Evolutionary conservation across 2,797 vertebrate genomes (phyloP), one percentile per base, ranked within the genome.

Genomic region (Fundulus diaphanus): DNA sequence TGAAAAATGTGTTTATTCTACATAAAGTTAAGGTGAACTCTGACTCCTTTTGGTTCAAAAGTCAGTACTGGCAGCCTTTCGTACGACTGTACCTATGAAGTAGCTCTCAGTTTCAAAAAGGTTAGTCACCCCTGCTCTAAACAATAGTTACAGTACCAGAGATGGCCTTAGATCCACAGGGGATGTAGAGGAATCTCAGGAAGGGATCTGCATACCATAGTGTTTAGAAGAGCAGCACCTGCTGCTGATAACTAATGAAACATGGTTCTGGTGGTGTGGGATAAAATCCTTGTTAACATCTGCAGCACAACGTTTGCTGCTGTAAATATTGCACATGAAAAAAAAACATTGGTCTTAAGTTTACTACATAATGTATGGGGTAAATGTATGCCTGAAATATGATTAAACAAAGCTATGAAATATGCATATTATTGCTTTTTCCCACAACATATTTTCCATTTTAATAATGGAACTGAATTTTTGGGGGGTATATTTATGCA

Each of bases 141-240:
- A 87, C 79, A 85, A 74, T 74, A 56, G 67, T 74, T 57, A 81
- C 70, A 54, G 66, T 65, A 65, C 65, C 40, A 56, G 68, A 86
- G 3, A 66, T 31, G 61, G 74, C 68, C 74, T 74, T 57, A 57
- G 27, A 77, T 68, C 76, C 66, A 65, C 66, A 70, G 77, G 49
- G 70, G 40, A 78, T 76, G 66, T 52, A 52, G 67, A 71, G 74
- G 79, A 79, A 86, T 88, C 81, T 72, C 74, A 73, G 76, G 77
- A 80, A 79, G 73, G 61, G 81, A 84, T 73, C 82, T 66, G 35
- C 51, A 65, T 76, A 40, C 82, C 65, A 81, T 46, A 82, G 73
- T 73, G 69, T 85, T 80, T 73, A 35, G 22, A 59, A 57, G 61
- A 49, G 49, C 73, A 61, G 72, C 24, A 15, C 44, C 5, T 49